These are phyloP conservation scores for Drosophila rubida DNA, from an alignment of 2,888 invertebrate genomes.

Conservation along the genomic window DNA sequence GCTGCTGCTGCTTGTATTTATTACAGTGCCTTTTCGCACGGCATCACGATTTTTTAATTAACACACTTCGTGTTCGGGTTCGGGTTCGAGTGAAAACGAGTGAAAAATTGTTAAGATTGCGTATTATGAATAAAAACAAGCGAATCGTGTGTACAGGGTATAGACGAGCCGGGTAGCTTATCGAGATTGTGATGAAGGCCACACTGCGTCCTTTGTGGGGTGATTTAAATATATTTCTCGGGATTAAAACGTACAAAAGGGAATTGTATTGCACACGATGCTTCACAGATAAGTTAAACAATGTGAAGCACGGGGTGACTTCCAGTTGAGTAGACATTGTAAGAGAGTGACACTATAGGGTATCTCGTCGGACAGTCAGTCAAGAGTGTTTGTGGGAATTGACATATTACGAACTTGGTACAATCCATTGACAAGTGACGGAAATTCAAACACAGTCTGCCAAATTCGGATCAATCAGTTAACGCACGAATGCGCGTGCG, in stretches of 20 bases:
- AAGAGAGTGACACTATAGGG: neutral
- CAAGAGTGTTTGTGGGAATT: neutral
- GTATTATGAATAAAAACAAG: neutral
- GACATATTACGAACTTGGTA: slow-evolving; percentile 13
- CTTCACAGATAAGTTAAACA: too few species aligned
- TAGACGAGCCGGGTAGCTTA: neutral
- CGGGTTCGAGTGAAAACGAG: slow-evolving; percentile 38
- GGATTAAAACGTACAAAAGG: neutral
- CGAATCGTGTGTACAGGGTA: neutral
- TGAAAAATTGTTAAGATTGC: slow-evolving; percentile 34
- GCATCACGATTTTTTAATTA: slow-evolving; percentile 69
- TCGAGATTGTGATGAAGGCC: neutral
- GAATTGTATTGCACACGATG: too few species aligned
- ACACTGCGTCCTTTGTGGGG: neutral
- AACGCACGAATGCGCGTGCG: slow-evolving; percentile 28
- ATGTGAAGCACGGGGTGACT: too few species aligned
- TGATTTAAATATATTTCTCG: neutral
- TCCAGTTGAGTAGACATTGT: too few species aligned
- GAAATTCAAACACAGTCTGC: slow-evolving; percentile 32
- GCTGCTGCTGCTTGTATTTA: slow-evolving; percentile 53
- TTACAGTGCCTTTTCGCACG: slow-evolving; percentile 59
- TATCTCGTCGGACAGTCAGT: neutral
- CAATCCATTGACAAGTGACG: slow-evolving; percentile 29
- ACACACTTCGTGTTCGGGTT: slow-evolving; percentile 50
- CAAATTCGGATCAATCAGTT: slow-evolving; percentile 40